Base-by-base conservation (phyloP, 2,888 invertebrate genomes). In the Rhimphoctona megacephalus region DNA sequence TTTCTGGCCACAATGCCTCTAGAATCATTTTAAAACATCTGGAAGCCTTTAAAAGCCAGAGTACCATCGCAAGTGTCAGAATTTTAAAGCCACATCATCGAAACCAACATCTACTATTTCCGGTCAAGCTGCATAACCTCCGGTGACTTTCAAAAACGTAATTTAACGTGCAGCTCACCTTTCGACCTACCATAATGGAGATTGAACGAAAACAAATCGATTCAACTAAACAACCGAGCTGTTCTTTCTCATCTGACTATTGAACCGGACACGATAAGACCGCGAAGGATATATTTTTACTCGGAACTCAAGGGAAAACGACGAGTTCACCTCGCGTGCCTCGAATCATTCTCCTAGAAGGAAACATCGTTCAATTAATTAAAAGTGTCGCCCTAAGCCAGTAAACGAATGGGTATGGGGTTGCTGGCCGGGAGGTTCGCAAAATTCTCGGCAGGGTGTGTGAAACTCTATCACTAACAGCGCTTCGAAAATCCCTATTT, bases 291-390 rank as follows among this genome's bases (percentile, higher is more conserved):
- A 33, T 22, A 52, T 52, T 78, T 78, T 52, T 36, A 39, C 30
- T 36, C 22, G 14, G 22, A 9, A 33, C 33, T 46, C 33, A 19
- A 76, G 19, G 33, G 19, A 22, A 39, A 57, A 25, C 25, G 17
- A 19, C 25, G 19, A 39, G 25, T n/a, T 33, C 6, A 61, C 14
- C 7, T 81, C 39, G 81, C 77, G 81, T 85, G 76, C 49, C 66
- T 54, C 30, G 49, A 61, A 73, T 73, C 61, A 43, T 76, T 80
- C 54, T 64, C 46, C 61, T 8, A 8, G 54, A 7, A 67, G 67
- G 78, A 73, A 77, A 78, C 81, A 64, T 77, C 39, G 73, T 72
- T 66, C 85, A 78, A 81, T 85, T 81, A 85, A 81, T 85, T 85
- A 81, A 81, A 78, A 81, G 72, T 72, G 78, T 67, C 78, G 30